Evolutionary conservation across 2,113 vertebrate genomes (phyloP), one percentile per base, ranked within the genome.

Genomic region (Diphyllodes magnificus): DNA sequence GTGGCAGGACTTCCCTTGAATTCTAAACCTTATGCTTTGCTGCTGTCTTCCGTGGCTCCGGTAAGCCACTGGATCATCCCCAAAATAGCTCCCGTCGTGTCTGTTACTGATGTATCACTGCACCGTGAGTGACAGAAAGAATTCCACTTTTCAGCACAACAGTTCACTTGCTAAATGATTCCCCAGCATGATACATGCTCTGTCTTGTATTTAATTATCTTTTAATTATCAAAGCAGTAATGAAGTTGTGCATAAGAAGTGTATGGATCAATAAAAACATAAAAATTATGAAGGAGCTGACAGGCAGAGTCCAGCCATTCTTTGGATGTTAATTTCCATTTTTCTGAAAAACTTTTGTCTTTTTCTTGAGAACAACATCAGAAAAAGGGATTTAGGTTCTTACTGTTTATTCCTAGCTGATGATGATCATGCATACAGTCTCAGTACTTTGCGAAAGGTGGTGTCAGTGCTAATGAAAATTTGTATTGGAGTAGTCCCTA

Each of bases 141-240:
- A 92, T 95, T 93, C 86, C 31, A 92, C 77, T 96, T 95, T 96
- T 96, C 91, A 89, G 91, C 75, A 66, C 78, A 92, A 87, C 85
- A 94, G 45, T 92, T 94, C n/a, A 40, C 68, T 88, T 79, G 63
- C 71, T 90, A 87, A 96, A 94, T 90, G 66, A 77, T 86, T 96
- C 63, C 40, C 49, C 66, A 92, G 82, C 66, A 73, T 72, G 83
- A 92, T 95, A 69, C 93, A 66, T 90, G 95, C 77, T 89, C 91
- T 92, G 86, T 97, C 95, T 97, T 96, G 88, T 95, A 77, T 95
- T 93, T 93, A 95, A 95, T 97, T 94, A 92, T 94, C 77, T 96
- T 91, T 47, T 84, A 96, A 92, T 97, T 96, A 96, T 93, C 64
- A 88, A 94, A 93, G 64, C 59, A 83, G 35, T 95, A 96, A 92